These are phyloP conservation scores for Spheniscus humboldti DNA, from an alignment of 2,797 vertebrate species.

Conservation along the genomic window DNA sequence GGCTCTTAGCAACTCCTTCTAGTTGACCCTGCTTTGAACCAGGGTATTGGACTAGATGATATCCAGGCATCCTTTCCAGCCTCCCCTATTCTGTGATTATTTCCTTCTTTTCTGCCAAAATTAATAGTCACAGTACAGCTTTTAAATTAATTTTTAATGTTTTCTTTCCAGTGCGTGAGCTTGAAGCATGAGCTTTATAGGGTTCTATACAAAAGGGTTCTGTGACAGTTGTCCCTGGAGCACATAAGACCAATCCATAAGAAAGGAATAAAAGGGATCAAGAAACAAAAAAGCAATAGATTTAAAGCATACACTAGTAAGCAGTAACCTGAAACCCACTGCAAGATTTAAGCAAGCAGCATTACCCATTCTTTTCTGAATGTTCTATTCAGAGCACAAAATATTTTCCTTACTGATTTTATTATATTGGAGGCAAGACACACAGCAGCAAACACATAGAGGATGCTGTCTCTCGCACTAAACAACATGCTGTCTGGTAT, in stretches of 20 bases:
- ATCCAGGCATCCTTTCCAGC: background rate
- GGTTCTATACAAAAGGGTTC: background rate
- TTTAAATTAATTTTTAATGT: background rate
- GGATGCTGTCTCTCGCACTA: background rate
- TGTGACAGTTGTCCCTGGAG: background rate
- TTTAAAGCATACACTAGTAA: background rate
- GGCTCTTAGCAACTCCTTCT: background rate
- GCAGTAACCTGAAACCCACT: background rate
- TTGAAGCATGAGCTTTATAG: background rate
- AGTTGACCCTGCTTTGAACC: background rate
- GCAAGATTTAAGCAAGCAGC: background rate
- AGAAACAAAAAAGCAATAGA: background rate
- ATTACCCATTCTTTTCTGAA: background rate
- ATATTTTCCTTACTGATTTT: background rate
- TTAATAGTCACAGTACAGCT: background rate
- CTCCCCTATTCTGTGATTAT: background rate
- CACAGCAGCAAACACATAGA: background rate
- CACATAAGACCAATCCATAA: background rate
- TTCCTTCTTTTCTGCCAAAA: slow-evolving; percentile 41
- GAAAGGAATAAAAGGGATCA: background rate
- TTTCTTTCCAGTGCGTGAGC: background rate
- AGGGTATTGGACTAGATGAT: background rate
- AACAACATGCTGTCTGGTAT: background rate
- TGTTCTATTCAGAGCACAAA: background rate
- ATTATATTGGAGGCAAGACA: background rate